Evolutionary conservation across 2,797 vertebrate genomes (phyloP).

Genomic region (Coilia nasus): DNA sequence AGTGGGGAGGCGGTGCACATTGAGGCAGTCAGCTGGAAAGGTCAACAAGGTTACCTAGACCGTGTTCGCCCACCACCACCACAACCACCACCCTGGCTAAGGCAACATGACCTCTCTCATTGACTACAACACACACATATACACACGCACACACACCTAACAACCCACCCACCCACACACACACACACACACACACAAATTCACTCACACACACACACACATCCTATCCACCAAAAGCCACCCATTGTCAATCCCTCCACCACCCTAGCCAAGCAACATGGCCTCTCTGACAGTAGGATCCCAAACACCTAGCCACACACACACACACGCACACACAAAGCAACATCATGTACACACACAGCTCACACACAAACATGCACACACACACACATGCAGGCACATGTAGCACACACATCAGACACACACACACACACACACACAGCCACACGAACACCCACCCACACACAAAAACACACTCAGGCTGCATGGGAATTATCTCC

Average conservation of each 20-base stretch:
- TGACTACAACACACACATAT: too few species aligned
- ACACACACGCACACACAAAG: too few species aligned
- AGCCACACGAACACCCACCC: background rate
- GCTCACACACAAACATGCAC: background rate
- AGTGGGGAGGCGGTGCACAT: background rate
- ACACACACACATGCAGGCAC: background rate
- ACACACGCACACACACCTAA: too few species aligned
- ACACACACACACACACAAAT: too few species aligned
- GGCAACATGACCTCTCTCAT: too few species aligned
- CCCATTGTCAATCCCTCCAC: background rate
- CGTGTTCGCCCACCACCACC: background rate
- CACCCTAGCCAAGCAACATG: background rate
- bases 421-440: background rate
- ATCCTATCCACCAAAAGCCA: background rate
- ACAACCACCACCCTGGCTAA: too few species aligned
- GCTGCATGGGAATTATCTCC: background rate
- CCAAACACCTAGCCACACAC: too few species aligned
- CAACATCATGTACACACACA: too few species aligned
- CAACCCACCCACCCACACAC: too few species aligned
- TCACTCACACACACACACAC: too few species aligned
- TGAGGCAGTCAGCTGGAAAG: background rate
- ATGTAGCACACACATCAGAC: background rate
- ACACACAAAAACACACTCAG: background rate
- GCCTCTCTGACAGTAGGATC: too few species aligned
- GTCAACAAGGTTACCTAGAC: background rate